These are phyloP conservation scores for Ptilorrhoa leucosticta DNA, from an alignment of 2,113 vertebrate genomes.

Conservation along the genomic window DNA sequence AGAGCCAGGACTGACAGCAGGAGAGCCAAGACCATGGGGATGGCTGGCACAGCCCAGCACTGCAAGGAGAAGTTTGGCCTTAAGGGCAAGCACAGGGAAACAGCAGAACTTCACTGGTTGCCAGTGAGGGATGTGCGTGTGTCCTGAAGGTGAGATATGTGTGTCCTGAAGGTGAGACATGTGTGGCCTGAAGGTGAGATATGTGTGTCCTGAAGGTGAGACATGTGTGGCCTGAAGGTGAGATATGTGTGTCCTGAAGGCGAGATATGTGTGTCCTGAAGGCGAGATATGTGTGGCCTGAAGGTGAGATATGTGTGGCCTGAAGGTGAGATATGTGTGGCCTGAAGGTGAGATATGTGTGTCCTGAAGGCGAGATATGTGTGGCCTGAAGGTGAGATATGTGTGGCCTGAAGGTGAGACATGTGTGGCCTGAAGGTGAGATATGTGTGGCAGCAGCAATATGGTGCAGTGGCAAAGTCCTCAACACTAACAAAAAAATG, in stretches of 20 bases:
- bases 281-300: too few relatives aligned
- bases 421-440: background rate
- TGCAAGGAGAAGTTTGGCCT: background rate
- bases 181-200: background rate
- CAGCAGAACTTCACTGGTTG: background rate
- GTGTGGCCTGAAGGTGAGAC: background rate
- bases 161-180: background rate
- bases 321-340: too few relatives aligned
- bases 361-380: background rate
- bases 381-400: background rate
- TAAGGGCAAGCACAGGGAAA: background rate
- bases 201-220: background rate
- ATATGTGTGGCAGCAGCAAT: accelerated
- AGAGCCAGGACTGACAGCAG: background rate
- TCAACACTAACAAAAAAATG: background rate
- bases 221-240: background rate
- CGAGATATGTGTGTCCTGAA: background rate
- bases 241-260: background rate
- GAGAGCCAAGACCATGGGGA: background rate
- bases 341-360: background rate
- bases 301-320: background rate
- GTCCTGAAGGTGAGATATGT: background rate
- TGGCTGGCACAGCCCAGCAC: background rate
- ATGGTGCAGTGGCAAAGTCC: background rate
- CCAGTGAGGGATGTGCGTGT: accelerated